Percentiles rank a stretch among this genome's conserved stretches.
Conservation (phyloP, 2,113 vertebrate genomes). For the Strigops habroptila region DNA sequence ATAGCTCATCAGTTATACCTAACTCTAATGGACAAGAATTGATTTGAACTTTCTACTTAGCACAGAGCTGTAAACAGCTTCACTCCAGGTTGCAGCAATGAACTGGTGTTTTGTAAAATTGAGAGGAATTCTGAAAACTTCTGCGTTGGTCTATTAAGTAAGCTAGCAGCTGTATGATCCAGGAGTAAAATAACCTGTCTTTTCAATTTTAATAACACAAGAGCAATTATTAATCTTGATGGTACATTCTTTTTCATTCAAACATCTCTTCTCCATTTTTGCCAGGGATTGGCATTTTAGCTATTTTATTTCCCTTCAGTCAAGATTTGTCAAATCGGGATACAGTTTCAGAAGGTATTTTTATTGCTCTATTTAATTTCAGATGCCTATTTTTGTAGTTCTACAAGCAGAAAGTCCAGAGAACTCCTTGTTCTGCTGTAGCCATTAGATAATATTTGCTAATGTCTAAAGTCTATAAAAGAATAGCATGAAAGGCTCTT, state of each 20-base stretch:
- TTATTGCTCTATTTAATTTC: neutral
- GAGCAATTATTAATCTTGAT: conserved; percentile 54
- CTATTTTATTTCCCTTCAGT: conserved; percentile 31
- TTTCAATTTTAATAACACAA: conserved; percentile 58
- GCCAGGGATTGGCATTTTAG: conserved; percentile 26
- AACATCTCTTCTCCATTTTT: conserved; percentile 34
- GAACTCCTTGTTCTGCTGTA: neutral
- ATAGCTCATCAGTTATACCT: conserved; percentile 85
- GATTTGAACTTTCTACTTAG: conserved; percentile 85
- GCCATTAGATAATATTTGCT: neutral
- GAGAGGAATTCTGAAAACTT: conserved; percentile 74
- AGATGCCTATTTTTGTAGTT: neutral
- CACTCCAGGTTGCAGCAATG: conserved; percentile 68
- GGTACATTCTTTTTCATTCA: conserved; percentile 37
- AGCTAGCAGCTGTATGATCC: conserved; percentile 53
- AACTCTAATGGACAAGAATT: conserved; percentile 87
- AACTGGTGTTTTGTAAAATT: conserved; percentile 78
- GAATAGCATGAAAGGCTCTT: neutral
- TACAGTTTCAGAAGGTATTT: neutral
- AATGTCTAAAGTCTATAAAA: neutral
- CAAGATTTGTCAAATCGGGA: conserved; percentile 21
- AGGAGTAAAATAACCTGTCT: conserved; percentile 55
- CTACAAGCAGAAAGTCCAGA: neutral
- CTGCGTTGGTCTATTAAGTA: conserved; percentile 54
- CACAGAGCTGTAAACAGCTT: conserved; percentile 80